Base-by-base conservation (phyloP, 2,888 invertebrate species). In the Subacronicta megacephala region DNA sequence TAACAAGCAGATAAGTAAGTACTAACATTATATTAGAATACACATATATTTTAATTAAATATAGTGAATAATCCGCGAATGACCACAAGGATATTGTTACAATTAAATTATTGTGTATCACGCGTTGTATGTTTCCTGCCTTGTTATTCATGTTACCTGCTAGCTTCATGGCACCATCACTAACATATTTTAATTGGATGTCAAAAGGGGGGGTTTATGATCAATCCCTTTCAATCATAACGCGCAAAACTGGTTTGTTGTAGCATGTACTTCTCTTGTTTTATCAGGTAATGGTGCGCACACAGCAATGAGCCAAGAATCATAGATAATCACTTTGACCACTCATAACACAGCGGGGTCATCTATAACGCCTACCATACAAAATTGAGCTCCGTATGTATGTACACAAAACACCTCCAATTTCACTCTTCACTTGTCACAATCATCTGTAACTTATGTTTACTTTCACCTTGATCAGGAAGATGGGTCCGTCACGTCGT, bases 391-490 rank as follows among this genome's bases (percentile, higher is more conserved):
- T 45, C 5, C n/a, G n/a, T n/a, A n/a, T n/a, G 6, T 1, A 7
- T 10, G 46, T 29, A 38, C 31, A 46, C 29, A 46, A 62, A 46
- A 41, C 53, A 52, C 37, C n/a, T 17, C 7, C n/a, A 51, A 33
- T 26, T 31, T 31, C 31, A 10, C 15, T 23, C 17, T 12, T 13
- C 29, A 29, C 15, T 23, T 6, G 15, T 20, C 9, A 26, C 26
- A n/a, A n/a, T n/a, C n/a, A 26, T n/a, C 5, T 7, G 10, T 23
- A 6, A 15, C 33, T 15, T 12, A 10, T 13, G 33, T 29, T 66
- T 16, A 9, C 16, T 26, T 36, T 23, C 72, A 74, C 76, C 76
- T 72, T 62, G 37, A 73, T 70, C 13, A 70, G 13, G 41, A 76
- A 76, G 37, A 70, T 18, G 7, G 77, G 58, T 2, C 66, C 65